Base-by-base conservation (phyloP, 2,113 vertebrate species). In the Lota lota region DNA sequence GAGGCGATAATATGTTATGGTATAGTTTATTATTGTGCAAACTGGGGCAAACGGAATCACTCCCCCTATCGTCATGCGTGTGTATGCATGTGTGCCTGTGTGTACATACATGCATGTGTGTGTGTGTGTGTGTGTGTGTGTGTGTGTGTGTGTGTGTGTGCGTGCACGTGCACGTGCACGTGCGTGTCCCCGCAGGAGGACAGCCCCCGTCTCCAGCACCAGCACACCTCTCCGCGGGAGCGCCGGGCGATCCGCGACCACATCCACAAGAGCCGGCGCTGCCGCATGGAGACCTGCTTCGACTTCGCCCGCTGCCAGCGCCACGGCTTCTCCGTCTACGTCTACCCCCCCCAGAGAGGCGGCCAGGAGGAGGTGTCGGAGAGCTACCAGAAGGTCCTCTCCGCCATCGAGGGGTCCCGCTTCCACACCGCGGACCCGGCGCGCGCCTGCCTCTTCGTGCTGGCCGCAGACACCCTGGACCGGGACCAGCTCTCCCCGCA, bases 271-370 rank as follows among this genome's bases (percentile, higher is more conserved):
- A 92, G 89, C 86, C 86, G 83, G 15, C 89, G 91, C 66, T 93
- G 93, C 79, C 90, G 92, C 70, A 93, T 93, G 93, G 92, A 92
- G 72, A 93, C 92, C 22, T 93, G 93, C 79, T 94, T 94, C 11
- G 91, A 94, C 83, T 90, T 90, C 21, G 60, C 78, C 21, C 92
- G 88, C 65, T 94, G 93, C 70, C 88, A 91, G 76, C 40, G 40
- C 28, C 73, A 61, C 0, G 88, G 90, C 72, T 93, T 93, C 69
- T 75, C 78, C 72, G 83, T 94, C 22, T 94, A 92, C 69, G 63
- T 92, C 70, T 93, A 94, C 82, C 93, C 93, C 0, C 77, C 87
- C 0, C 87, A 86, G 80, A 74, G 84, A 58, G 87, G 85, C 61
- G 61, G 12, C 11, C 85, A 79, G 22, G 90, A 92, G 24, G 79